Percentiles rank a stretch among this genome's conserved stretches.
Conservation (phyloP, 2,888 invertebrate species). For the Arge pagana region DNA sequence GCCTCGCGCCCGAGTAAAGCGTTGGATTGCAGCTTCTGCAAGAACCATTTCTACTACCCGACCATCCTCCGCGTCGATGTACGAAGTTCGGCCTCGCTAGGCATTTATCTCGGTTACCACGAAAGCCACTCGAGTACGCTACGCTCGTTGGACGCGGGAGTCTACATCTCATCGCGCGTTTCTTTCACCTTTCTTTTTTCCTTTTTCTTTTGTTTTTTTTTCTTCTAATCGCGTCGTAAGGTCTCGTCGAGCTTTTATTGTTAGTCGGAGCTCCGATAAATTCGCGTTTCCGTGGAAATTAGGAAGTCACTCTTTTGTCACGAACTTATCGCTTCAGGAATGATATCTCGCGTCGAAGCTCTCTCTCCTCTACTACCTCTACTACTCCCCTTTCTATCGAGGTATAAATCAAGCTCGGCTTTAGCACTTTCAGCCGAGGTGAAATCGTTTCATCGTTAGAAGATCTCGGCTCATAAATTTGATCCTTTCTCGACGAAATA, state of each 20-base stretch:
- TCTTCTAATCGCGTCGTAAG: not conserved
- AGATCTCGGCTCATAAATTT: too few relatives aligned
- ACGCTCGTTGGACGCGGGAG: too few relatives aligned
- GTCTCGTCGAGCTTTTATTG: not conserved
- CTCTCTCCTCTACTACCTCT: too few relatives aligned
- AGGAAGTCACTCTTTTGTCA: not conserved
- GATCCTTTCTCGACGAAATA: too few relatives aligned
- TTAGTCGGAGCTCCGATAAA: too few relatives aligned
- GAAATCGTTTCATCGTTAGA: too few relatives aligned
- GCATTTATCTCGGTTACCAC: constrained; percentile 18
- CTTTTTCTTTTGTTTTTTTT: not conserved
- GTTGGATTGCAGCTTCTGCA: constrained; percentile 9
- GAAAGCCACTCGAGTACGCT: constrained; percentile 11
- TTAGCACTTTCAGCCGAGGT: not conserved
- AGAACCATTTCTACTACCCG: constrained; percentile 5
- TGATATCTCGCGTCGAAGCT: not conserved
- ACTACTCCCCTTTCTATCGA: not conserved
- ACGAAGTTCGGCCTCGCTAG: constrained; percentile 8
- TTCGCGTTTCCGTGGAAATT: not conserved
- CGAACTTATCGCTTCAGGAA: not conserved
- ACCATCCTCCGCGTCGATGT: constrained; percentile 2
- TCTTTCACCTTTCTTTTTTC: not conserved
- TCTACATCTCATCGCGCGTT: not conserved
- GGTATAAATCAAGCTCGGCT: not conserved
- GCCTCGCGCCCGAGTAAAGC: too few relatives aligned